phyloP scores from a whole-genome alignment of 2,888 invertebrate species.

The Ashinkailepas kermadecensis region DNA sequence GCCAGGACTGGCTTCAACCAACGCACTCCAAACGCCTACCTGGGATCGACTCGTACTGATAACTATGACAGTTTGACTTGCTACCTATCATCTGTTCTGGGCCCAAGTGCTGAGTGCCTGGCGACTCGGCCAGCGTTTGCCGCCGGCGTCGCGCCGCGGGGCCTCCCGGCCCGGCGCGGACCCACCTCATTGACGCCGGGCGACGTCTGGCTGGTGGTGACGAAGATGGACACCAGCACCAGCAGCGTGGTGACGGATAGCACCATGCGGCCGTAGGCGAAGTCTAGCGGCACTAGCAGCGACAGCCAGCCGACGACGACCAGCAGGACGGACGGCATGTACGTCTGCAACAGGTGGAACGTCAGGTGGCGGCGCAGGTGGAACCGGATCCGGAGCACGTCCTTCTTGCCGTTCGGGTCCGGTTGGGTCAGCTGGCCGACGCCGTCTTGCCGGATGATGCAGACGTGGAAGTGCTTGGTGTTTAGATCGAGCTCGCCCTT shows the following conservation, averaged over 20 bases:
- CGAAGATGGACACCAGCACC: slow-evolving; percentile 58
- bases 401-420: background rate
- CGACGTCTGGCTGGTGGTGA: slow-evolving; percentile 48
- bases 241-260: slow-evolving; percentile 55
- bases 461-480: background rate
- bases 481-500: background rate
- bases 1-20: no score
- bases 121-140: no score
- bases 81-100: no score
- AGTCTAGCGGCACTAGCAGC: slow-evolving; percentile 57
- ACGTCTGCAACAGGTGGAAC: slow-evolving; percentile 56
- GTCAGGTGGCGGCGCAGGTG: slow-evolving; percentile 52
- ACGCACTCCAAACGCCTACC: no score
- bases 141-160: no score
- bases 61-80: no score
- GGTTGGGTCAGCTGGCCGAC: background rate
- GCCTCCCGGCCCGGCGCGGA: slow-evolving; percentile 27
- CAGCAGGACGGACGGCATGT: slow-evolving; percentile 55
- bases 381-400: background rate
- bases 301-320: slow-evolving; percentile 61
- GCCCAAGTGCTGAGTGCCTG: no score
- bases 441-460: background rate
- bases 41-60: no score
- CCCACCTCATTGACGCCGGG: slow-evolving; percentile 35
- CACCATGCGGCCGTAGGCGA: slow-evolving; percentile 58